Base-by-base conservation (phyloP, 2,888 invertebrate genomes). In the Andrena fulva region DNA sequence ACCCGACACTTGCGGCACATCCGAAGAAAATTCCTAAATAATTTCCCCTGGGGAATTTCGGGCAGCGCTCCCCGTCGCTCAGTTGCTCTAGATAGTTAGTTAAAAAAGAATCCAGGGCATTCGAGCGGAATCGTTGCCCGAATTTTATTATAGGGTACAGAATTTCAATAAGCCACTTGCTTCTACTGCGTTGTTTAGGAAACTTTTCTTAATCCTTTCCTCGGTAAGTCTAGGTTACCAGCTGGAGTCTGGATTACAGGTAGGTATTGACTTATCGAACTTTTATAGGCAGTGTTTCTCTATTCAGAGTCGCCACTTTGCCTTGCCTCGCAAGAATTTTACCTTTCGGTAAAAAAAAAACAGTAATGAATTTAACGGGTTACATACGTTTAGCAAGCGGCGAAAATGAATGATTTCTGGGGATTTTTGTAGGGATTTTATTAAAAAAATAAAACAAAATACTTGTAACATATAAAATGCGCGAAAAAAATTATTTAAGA, bases 11-110 rank as follows among this genome's bases (percentile, higher is more conserved):
- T 3, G 20, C 16, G 16, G 56, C 67, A 66, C 67, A 54, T 62
- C 50, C 29, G 31, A 42, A 12, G 60, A 60, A 60, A 75, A 50
- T 73, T 60, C 56, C 1, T 20, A 24, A 20, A n/a, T 48, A 31
- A 48, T 68, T 67, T 29, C 56, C 31, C 8, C 1, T 1, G 16
- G 2, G 8, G n/a, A 52, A 74, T 54, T 52, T 31, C 20, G 1
- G 0, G 12, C 12, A 24, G 16, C 7, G 6, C 24, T 60, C 50
- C 8, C 12, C 60, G 0, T 42, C 27, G 42, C 24, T 63, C 75
- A 8, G 56, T 6, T 27, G 1, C 3, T 27, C 24, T 12, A 16
- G 42, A 27, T 56, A 56, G 56, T 56, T 24, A 10, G 2, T 20
- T 24, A 56, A 56, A 24, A 3, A 27, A 12, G 20, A 27, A 12